Conservation (phyloP, 2,888 invertebrate species). For the Hyppa rectilinea region DNA sequence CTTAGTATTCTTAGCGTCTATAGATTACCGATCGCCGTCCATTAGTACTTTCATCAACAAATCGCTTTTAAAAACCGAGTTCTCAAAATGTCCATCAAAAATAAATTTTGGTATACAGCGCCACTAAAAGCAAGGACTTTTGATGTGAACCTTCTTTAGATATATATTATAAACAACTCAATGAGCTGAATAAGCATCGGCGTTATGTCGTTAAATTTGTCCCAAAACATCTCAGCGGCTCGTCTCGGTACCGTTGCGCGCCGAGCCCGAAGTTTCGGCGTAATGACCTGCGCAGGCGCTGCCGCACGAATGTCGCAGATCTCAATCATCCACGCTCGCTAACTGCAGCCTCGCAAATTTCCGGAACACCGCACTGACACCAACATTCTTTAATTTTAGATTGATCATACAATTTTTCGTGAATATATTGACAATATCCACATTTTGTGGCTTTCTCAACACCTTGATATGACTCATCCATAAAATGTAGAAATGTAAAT, state of each 20-base stretch:
- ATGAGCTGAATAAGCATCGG: slow-evolving; percentile 59
- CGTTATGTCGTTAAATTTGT: slow-evolving; percentile 73
- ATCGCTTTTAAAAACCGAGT: slow-evolving; percentile 56
- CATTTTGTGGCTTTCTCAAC: slow-evolving; percentile 16
- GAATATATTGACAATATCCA: slow-evolving; percentile 5
- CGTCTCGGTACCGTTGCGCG: slow-evolving; percentile 77
- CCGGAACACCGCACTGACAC: slow-evolving; percentile 57
- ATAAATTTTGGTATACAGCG: slow-evolving; percentile 41
- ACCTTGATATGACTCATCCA: slow-evolving; percentile 31
- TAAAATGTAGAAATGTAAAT: slow-evolving; percentile 42
- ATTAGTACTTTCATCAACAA: slow-evolving; percentile 58
- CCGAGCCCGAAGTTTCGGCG: slow-evolving; percentile 68
- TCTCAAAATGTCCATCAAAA: slow-evolving; percentile 65
- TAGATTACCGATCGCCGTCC: slow-evolving; percentile 60
- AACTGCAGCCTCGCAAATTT: slow-evolving; percentile 70
- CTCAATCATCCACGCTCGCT: slow-evolving; percentile 73
- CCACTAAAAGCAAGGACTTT: slow-evolving; percentile 34
- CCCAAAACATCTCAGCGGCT: slow-evolving; percentile 71
- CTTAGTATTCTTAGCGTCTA: slow-evolving; percentile 55
- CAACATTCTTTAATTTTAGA: slow-evolving; percentile 54
- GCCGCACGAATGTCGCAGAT: slow-evolving; percentile 76
- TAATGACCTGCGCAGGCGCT: slow-evolving; percentile 74
- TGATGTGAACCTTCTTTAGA: slow-evolving; percentile 35
- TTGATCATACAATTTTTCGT: slow-evolving; percentile 27
- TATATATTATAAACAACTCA: slow-evolving; percentile 54